Base-by-base conservation (phyloP, 1,140 invertebrate genomes). In the Himalopsyche phryganea region DNA sequence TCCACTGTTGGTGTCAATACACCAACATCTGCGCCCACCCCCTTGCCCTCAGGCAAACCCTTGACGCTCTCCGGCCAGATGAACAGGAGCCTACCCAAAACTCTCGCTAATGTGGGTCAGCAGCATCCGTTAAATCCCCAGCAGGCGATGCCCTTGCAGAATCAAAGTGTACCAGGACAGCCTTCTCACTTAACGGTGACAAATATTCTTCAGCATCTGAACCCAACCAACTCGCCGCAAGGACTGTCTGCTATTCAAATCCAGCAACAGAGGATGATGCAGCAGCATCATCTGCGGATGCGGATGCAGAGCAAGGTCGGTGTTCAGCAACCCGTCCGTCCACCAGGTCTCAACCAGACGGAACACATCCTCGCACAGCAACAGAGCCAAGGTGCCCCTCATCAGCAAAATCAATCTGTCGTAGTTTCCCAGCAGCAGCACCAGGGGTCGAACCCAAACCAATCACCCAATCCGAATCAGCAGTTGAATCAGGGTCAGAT, bases 181-280 rank as follows among this genome's bases (percentile, higher is more conserved):
- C 19, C 10, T 20, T 10, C 46, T 1, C 7, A 18, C 32, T 10
- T 23, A 3, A n/a, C 35, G 1, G 19, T 33, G 23, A 28, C 23
- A 2, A 14, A 17, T 28, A 28, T 28, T n/a, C 14, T 15, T 15
- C 52, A 54, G 28, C 52, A 54, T 13, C 15, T 36, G 9, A 46
- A 40, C n/a, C 19, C n/a, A n/a, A 2, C 38, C 10, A 48, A 38
- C 20, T 17, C 28, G 2, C 50, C 58, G 13, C 74, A 75, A 67
- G 73, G 73, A 1, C 57, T 75, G 4, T 69, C 72, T 33, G 74
- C 74, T 36, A 76, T 76, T 64, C 71, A 73, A 52, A 72, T 74
- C 32, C 75, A 76, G 60, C 76, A 78, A 58, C 76, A 80, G 58
- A 78, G 77, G 35, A 65, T 79, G 49, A 62, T 79, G 42, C 73